These are phyloP conservation scores for Drosophila gunungcola DNA, from an alignment of 1,140 invertebrate genomes.

Conservation along the genomic window DNA sequence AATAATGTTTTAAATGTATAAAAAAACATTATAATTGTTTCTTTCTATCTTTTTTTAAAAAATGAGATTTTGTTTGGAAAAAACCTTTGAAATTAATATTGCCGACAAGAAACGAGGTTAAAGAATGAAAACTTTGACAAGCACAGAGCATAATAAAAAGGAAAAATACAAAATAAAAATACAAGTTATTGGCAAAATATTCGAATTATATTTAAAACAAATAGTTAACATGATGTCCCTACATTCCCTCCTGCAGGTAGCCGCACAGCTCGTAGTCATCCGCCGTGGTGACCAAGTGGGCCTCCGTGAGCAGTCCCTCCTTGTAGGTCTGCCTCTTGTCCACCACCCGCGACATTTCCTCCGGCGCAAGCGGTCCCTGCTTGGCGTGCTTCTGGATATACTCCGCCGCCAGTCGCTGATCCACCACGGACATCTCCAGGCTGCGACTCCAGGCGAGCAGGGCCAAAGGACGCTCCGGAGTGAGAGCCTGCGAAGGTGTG, in stretches of 20 bases:
- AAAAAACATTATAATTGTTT: no score
- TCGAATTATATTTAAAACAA: slow-evolving; percentile 39
- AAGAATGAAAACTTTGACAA: no score
- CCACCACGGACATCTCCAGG: slow-evolving; percentile 90
- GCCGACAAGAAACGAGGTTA: no score
- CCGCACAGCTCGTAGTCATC: slow-evolving; percentile 86
- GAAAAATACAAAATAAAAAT: no score
- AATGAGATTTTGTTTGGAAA: no score
- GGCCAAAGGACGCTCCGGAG: slow-evolving; percentile 89
- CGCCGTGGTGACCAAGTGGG: slow-evolving; percentile 86
- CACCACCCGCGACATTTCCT: slow-evolving; percentile 87
- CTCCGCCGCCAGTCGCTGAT: slow-evolving; percentile 85
- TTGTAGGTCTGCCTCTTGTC: slow-evolving; percentile 87
- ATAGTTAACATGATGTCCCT: slow-evolving; percentile 30
- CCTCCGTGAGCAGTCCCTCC: slow-evolving; percentile 85
- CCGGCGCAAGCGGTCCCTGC: slow-evolving; percentile 86
- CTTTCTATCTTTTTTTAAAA: no score
- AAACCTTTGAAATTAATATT: no score
- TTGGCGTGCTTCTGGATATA: slow-evolving; percentile 90
- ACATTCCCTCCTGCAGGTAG: slow-evolving; percentile 62
- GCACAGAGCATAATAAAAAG: no score
- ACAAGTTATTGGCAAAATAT: slow-evolving; percentile 1
- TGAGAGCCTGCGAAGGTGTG: slow-evolving; percentile 89
- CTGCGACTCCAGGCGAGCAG: slow-evolving; percentile 91
- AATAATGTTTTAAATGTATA: no score